phyloP scores from a whole-genome alignment of 1,140 invertebrate species.

The Drosophila tristis region DNA sequence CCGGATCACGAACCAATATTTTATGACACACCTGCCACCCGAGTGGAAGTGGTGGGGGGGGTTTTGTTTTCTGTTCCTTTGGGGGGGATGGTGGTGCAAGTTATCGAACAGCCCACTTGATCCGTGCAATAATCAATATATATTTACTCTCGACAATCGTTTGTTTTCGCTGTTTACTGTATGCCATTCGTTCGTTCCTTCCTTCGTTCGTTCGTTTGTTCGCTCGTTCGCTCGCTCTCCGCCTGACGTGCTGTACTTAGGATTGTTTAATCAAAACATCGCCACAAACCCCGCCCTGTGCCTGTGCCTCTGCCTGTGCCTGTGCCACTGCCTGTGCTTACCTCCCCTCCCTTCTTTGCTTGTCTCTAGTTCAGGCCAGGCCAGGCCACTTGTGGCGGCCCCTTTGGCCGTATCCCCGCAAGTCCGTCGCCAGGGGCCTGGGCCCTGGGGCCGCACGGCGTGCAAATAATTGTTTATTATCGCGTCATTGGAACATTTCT shows the following conservation, averaged over 20 bases:
- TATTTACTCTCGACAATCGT: slow-evolving; percentile 42
- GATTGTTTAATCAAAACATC: slow-evolving; percentile 64
- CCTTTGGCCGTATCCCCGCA: too few relatives aligned
- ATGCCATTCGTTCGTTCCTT: too few relatives aligned
- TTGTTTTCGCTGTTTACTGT: slow-evolving; percentile 38
- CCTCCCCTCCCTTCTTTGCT: background rate
- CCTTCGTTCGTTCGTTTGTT: too few relatives aligned
- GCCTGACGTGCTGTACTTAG: slow-evolving; percentile 49
- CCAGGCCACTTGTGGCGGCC: too few relatives aligned
- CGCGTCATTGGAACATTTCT: slow-evolving; percentile 50
- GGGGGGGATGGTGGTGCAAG: slow-evolving; percentile 29
- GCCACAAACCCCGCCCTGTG: background rate
- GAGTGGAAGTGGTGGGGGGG: background rate
- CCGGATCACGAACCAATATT: background rate
- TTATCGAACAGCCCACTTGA: slow-evolving; percentile 70
- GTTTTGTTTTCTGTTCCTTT: too few relatives aligned
- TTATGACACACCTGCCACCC: slow-evolving; percentile 24
- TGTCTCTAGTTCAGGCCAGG: too few relatives aligned
- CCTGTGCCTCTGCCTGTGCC: too few relatives aligned
- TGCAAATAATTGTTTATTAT: slow-evolving; percentile 72
- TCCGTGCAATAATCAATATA: slow-evolving; percentile 44
- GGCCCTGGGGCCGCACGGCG: slow-evolving; percentile 28
- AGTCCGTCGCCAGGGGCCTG: slow-evolving; percentile 12
- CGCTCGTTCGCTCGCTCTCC: background rate
- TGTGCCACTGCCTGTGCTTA: too few relatives aligned